phyloP scores from a whole-genome alignment of 2,888 invertebrate species.

The Chirona hameri region DNA sequence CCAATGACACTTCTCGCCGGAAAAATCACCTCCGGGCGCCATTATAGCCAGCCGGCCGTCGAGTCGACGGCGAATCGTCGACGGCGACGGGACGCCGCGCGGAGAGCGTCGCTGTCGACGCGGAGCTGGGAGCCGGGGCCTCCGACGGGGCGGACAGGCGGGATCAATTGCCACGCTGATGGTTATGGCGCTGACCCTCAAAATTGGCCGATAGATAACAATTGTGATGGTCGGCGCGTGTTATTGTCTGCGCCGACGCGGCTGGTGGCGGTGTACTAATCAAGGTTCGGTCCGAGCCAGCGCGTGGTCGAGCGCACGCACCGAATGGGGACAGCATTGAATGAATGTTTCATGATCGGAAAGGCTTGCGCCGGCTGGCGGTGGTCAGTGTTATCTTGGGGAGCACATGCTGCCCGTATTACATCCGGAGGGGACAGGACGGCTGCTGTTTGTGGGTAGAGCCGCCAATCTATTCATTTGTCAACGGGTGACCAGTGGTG shows the following conservation, averaged over 20 bases:
- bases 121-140: too few relatives aligned
- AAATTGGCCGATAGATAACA: constrained; percentile 10
- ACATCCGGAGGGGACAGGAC: background rate
- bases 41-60: background rate
- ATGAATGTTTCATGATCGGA: constrained; percentile 25
- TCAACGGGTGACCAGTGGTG: background rate
- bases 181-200: constrained; percentile 1
- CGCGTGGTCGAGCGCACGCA: background rate
- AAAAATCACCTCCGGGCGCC: constrained; percentile 12
- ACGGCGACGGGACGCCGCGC: background rate
- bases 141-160: background rate
- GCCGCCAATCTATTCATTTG: background rate
- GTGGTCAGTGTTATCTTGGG: background rate
- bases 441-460: background rate
- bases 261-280: background rate
- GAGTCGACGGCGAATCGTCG: background rate
- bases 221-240: background rate
- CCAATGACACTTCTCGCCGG: constrained; percentile 23
- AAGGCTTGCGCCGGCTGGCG: background rate
- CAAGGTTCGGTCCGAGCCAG: background rate
- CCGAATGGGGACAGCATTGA: too few relatives aligned
- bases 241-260: background rate
- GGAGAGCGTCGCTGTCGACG: background rate
- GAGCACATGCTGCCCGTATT: background rate
- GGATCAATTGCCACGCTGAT: background rate